Conservation (phyloP, 2,797 vertebrate genomes). For the Pteronotus mesoamericanus region DNA sequence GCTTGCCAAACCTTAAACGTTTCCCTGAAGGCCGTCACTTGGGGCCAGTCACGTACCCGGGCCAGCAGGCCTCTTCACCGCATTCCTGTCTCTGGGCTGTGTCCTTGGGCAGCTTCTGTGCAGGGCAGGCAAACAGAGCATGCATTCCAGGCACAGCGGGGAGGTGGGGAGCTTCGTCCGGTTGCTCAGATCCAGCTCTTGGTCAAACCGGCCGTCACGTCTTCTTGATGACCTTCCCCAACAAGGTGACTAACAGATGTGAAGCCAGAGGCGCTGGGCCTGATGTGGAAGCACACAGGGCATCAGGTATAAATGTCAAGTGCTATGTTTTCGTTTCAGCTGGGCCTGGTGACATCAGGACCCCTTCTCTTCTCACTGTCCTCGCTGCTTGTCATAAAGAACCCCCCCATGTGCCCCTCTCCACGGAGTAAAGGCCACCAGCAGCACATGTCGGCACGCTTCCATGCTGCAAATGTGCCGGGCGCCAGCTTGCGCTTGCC, state of each 20-base stretch:
- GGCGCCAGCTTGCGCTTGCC: fast-evolving
- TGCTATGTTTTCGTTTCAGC: not conserved
- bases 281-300: not conserved
- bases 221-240: not conserved
- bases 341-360: not conserved
- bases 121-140: not conserved
- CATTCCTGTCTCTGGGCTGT: not conserved
- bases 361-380: not conserved
- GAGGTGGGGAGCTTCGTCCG: not conserved
- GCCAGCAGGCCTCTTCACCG: not conserved
- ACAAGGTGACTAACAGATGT: not conserved
- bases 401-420: not conserved
- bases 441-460: not conserved
- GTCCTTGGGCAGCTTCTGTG: not conserved
- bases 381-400: not conserved
- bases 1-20: not conserved
- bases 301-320: not conserved
- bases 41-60: not conserved
- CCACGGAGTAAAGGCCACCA: not conserved
- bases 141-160: not conserved
- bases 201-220: not conserved
- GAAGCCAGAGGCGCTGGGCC: not conserved
- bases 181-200: not conserved
- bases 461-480: fast-evolving
- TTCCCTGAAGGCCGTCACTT: not conserved